Conservation (phyloP, 2,113 vertebrate genomes). For the Hirundichthys speculiger region DNA sequence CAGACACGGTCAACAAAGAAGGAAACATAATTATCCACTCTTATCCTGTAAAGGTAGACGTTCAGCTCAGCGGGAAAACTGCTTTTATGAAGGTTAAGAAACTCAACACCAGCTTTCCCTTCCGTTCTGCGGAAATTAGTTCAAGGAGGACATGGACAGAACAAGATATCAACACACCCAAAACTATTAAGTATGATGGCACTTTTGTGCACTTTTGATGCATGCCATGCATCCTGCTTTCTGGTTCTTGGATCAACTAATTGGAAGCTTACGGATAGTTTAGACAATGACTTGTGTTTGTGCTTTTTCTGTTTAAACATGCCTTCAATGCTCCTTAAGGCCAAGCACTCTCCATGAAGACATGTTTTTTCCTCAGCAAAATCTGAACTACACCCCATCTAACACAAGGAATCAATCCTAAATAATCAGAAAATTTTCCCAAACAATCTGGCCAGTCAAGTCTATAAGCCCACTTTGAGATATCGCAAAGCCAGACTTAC, state of each 20-base stretch:
- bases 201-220: no score
- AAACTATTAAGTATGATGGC: background rate
- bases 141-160: background rate
- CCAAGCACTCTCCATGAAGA: background rate
- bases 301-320: background rate
- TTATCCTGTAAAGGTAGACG: no score
- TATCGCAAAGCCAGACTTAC: conserved; percentile 38
- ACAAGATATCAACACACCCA: background rate
- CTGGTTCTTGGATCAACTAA: background rate
- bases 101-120: background rate
- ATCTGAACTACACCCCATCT: background rate
- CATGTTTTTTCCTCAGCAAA: background rate
- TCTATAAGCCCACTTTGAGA: background rate
- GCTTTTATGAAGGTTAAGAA: background rate
- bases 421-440: no score
- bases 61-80: no score
- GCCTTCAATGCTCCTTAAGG: no score
- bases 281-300: background rate
- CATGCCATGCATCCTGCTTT: background rate
- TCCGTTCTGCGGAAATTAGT: background rate
- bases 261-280: background rate
- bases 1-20: no score
- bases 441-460: no score
- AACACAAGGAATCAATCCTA: background rate
- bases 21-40: no score